A percentile compares a stretch with the other conserved stretches of the same genome.
phyloP scores from a whole-genome alignment of 2,113 vertebrate genomes.

The Tonatia bakeri region DNA sequence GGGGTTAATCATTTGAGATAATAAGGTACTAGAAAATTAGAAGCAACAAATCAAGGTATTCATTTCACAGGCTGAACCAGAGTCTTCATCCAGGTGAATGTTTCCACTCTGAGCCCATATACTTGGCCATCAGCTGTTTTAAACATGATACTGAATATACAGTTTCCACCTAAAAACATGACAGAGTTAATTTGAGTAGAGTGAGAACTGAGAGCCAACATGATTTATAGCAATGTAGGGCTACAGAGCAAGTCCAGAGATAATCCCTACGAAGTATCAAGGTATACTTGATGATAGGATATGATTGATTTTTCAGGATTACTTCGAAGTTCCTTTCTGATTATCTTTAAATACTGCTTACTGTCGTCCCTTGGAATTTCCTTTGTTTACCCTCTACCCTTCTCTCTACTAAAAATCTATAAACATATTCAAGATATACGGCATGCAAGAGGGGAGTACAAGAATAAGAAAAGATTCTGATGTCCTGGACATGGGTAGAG shows the following conservation, averaged over 20 bases:
- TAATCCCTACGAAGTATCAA: fast-evolving
- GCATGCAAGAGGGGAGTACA: conserved; percentile 37
- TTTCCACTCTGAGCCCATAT: neutral
- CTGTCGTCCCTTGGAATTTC: conserved; percentile 57
- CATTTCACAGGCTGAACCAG: neutral
- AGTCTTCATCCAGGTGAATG: neutral
- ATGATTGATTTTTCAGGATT: neutral
- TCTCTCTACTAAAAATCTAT: conserved; percentile 44
- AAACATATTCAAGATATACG: conserved; percentile 64
- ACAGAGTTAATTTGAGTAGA: neutral
- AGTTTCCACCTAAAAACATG: neutral
- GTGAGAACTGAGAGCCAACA: neutral
- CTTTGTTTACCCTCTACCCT: conserved; percentile 51
- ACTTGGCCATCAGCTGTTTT: neutral
- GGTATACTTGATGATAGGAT: neutral
- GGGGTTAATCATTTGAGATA: conserved; percentile 20
- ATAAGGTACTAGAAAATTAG: neutral
- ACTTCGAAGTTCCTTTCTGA: neutral
- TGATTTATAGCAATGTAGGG: neutral
- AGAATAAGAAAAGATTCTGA: conserved; percentile 46
- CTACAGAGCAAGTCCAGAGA: neutral
- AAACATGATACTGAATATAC: neutral
- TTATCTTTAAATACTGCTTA: fast-evolving
- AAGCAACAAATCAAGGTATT: neutral
- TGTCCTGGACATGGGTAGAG: conserved; percentile 62